Conservation (phyloP, 2,113 vertebrate species). For the Pelodiscus sinensis region DNA sequence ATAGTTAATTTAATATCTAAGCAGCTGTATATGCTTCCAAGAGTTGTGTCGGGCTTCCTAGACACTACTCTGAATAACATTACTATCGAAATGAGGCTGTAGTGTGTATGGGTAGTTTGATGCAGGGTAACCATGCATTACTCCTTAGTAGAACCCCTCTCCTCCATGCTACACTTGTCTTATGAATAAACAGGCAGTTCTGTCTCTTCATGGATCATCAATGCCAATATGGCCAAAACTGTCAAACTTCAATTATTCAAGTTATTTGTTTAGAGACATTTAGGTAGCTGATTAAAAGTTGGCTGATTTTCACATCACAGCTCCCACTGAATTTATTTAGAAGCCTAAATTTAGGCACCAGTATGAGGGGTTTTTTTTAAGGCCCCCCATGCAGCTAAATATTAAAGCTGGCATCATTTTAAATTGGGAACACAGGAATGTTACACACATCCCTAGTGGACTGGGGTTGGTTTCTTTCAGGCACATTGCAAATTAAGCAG, state of each 20-base stretch:
- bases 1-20: neutral
- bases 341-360: neutral
- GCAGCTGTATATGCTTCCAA: neutral
- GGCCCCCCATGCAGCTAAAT: neutral
- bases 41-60: neutral
- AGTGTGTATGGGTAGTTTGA: neutral
- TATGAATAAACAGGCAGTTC: neutral
- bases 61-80: neutral
- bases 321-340: neutral
- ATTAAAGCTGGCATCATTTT: neutral
- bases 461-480: fast-evolving
- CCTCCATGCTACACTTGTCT: neutral
- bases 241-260: neutral
- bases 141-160: neutral
- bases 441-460: neutral
- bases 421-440: neutral
- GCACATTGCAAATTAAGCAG: fast-evolving
- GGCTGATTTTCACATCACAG: neutral
- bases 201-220: neutral
- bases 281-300: neutral
- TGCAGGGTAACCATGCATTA: neutral
- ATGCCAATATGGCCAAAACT: neutral
- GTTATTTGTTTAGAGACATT: neutral
- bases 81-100: neutral
- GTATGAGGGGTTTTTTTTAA: too few species aligned